Base-by-base conservation (phyloP, 2,888 invertebrate species). In the Sympetrum striolatum region DNA sequence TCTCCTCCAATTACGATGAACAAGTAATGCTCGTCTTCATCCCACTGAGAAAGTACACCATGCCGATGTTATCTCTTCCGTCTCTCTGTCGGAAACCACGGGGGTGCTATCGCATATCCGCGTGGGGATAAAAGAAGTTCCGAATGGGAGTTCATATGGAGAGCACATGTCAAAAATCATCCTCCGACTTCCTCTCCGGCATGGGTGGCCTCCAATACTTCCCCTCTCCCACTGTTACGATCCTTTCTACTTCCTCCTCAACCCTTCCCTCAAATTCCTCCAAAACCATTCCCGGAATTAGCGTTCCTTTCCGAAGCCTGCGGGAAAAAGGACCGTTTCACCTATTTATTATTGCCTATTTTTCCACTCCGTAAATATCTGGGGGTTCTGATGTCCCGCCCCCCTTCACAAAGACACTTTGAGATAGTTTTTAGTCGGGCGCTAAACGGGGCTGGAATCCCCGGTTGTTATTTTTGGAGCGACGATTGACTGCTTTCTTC, bases 161-260 rank as follows among this genome's bases (percentile, higher is more conserved):
- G 86, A 86, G 86, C 86, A 86, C 86, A 86, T 86, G 86, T 86
- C 86, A 86, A 86, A 64, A 86, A 37, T 86, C 86, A 86, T 64
- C 64, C 64, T 37, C n/a, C 73, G 31, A 25, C 82, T 53, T 25
- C 82, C 58, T 53, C 25, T 25, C 48, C 53, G 10, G 35, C 58
- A 25, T 58, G 35, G 82, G 58, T 58, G 58, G 22, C 53, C 31
- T 22, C 14, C 25, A 35, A 22, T n/a, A 25, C 31, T 31, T 60
- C 82, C 35, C 15, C 81, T 31, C 48, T 81, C 53, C 18, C 44
- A 8, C 81, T 22, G 14, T 58, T 58, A 15, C 53, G 22, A 58
- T 53, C 53, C 82, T 48, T 35, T 48, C 44, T 81, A n/a, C 81
- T n/a, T 22, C 48, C 35, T 22, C 58, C 58, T 35, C 6, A 37